Conservation (phyloP, 1,140 invertebrate genomes). For the Paraescarpia echinospica region DNA sequence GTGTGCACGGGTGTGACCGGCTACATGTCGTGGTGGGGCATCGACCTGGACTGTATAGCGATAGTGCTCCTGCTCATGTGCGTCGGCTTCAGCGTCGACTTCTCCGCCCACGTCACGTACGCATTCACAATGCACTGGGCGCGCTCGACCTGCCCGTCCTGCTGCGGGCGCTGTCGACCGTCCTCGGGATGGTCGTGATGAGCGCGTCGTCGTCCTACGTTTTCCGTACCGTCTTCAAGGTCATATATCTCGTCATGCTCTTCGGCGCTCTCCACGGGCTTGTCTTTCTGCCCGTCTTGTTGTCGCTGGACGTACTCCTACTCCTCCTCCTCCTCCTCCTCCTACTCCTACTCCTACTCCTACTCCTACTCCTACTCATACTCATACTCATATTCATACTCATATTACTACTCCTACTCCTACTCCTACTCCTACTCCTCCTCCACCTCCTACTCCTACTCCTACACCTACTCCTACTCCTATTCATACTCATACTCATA, state of each 20-base stretch:
- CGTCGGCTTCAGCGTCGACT: constrained; percentile 96
- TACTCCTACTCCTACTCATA: too few species aligned
- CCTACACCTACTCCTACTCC: too few species aligned
- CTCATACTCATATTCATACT: too few species aligned
- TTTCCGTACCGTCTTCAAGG: constrained; percentile 96
- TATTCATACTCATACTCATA: too few species aligned
- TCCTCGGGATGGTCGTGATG: constrained; percentile 85
- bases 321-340: too few species aligned
- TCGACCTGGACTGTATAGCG: constrained; percentile 93
- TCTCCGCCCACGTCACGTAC: constrained; percentile 95
- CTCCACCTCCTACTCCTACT: too few species aligned
- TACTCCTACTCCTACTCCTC: too few species aligned
- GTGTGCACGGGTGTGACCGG: constrained; percentile 93
- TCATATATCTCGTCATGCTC: constrained; percentile 93
- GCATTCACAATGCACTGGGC: constrained; percentile 86
- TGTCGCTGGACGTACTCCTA: constrained; percentile 53
- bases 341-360: too few species aligned
- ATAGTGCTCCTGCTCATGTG: constrained; percentile 99
- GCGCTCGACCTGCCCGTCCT: constrained; percentile 89
- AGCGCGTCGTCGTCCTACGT: constrained; percentile 92
- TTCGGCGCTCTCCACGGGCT: constrained; percentile 92
- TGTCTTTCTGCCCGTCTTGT: constrained; percentile 84
- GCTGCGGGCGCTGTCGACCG: constrained; percentile 90
- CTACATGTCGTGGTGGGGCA: constrained; percentile 93
- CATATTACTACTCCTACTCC: too few species aligned